These are phyloP conservation scores for Adineta ricciae DNA, from an alignment of 2,888 invertebrate species.

Conservation along the genomic window DNA sequence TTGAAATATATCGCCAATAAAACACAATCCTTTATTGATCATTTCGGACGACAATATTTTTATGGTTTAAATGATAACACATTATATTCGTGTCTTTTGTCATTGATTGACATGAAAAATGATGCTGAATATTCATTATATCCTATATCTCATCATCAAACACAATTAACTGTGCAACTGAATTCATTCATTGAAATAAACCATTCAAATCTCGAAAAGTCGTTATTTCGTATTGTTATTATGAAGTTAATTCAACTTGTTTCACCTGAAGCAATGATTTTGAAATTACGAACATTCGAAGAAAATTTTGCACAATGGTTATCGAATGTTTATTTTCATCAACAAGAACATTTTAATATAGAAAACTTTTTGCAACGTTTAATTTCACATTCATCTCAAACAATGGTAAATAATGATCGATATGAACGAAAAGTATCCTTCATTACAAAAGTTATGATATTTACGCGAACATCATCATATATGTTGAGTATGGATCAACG, in stretches of 20 bases:
- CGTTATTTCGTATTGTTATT: background rate
- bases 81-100: slow-evolving; percentile 11
- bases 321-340: background rate
- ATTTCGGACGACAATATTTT: background rate
- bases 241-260: background rate
- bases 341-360: slow-evolving; percentile 16
- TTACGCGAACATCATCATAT: background rate
- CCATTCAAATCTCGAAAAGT: background rate
- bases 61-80: background rate
- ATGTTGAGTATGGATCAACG: background rate
- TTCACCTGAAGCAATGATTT: slow-evolving; percentile 3
- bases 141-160: background rate
- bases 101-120: background rate
- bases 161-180: background rate
- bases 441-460: background rate
- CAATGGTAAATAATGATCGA: no score
- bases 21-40: background rate
- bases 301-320: background rate
- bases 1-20: background rate
- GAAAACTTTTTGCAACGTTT: background rate
- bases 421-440: no score
- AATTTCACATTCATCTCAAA: background rate
- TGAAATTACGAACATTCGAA: slow-evolving; percentile 5
- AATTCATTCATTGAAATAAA: background rate
- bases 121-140: no score